A percentile compares a stretch with the other conserved stretches of the same genome.
Conservation (phyloP, 2,888 invertebrate species). For the Torymus texanus region DNA sequence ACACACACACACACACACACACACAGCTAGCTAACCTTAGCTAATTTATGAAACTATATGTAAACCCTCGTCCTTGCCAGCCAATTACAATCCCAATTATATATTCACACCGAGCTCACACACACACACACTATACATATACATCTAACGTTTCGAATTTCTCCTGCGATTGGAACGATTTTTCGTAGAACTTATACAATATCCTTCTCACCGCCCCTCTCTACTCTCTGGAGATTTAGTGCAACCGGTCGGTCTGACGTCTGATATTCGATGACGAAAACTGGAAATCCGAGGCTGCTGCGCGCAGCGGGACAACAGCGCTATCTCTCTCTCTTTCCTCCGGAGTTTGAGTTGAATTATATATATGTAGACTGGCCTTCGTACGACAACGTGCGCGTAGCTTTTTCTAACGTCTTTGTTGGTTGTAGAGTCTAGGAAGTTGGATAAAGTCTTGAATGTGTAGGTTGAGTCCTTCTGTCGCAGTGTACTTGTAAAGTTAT, state of each 20-base stretch:
- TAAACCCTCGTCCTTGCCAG: slow-evolving; percentile 13
- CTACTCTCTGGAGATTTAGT: slow-evolving; percentile 23
- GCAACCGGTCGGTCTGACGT: slow-evolving; percentile 20
- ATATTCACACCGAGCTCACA: neutral
- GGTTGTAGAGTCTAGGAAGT: too few species aligned
- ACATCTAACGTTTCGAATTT: neutral
- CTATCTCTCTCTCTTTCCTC: too few species aligned
- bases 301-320: neutral
- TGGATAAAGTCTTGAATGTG: too few species aligned
- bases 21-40: neutral
- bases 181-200: neutral
- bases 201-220: neutral
- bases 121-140: neutral
- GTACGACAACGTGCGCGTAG: too few species aligned
- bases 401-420: too few species aligned
- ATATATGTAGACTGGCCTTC: too few species aligned
- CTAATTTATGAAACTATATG: slow-evolving; percentile 18
- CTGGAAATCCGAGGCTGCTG: slow-evolving; percentile 19
- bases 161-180: slow-evolving; percentile 26
- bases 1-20: too few species aligned
- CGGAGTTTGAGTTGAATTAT: too few species aligned
- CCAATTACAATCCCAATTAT: slow-evolving; percentile 38
- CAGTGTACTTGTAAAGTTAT: too few species aligned
- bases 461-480: too few species aligned
- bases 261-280: slow-evolving; percentile 8